Conservation (phyloP, 2,888 invertebrate genomes). For the Orchesellides sinensis region DNA sequence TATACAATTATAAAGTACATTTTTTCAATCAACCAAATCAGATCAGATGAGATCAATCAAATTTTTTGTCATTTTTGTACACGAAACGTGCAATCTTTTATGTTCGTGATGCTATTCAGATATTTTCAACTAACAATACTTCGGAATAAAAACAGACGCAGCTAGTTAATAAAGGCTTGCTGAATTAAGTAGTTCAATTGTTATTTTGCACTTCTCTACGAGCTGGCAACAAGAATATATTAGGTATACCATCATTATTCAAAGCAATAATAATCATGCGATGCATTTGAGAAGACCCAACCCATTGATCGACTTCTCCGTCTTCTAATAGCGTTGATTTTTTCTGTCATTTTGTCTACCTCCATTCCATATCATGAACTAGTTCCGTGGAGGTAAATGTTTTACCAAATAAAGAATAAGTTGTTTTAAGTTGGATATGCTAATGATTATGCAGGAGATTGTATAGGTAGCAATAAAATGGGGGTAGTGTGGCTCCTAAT, state of each 20-base stretch:
- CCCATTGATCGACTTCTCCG: conserved; percentile 6
- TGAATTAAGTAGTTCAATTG: conserved; percentile 5
- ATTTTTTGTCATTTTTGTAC: neutral
- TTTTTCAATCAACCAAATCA: neutral
- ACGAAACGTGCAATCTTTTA: neutral
- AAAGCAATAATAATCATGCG: neutral
- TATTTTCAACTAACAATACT: neutral
- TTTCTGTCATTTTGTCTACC: neutral
- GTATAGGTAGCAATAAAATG: too few species aligned
- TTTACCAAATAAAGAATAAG: neutral
- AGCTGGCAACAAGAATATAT: conserved; percentile 10
- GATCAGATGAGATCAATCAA: neutral
- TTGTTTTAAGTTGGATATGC: neutral
- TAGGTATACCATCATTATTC: too few species aligned
- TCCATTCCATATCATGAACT: conserved; percentile 4
- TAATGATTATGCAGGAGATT: neutral
- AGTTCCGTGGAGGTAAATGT: conserved; percentile 34
- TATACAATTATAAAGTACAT: neutral
- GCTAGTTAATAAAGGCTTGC: neutral
- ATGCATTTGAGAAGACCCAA: conserved; percentile 1
- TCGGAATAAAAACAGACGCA: neutral
- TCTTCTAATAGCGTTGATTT: neutral
- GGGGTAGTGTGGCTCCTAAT: too few species aligned
- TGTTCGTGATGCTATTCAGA: neutral
- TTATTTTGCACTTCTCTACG: neutral